Evolutionary conservation across 2,113 vertebrate species (phyloP).

Genomic region (Silurus asotus): DNA sequence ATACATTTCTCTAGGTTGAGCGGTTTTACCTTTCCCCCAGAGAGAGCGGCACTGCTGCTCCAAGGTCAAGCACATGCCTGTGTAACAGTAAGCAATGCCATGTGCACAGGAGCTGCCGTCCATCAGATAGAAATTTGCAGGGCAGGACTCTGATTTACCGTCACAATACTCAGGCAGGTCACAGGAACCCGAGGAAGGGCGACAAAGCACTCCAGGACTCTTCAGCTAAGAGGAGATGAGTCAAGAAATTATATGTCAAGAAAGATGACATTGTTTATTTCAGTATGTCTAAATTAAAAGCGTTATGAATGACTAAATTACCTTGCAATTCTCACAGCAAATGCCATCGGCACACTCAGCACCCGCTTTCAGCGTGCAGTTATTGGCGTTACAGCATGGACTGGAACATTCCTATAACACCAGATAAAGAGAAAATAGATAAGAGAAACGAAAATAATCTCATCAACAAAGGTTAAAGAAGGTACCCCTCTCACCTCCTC

Average conservation of each 20-base stretch:
- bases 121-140: constrained; percentile 88
- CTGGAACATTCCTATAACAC: constrained; percentile 85
- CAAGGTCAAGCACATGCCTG: constrained; percentile 93
- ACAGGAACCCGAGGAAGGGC: constrained; percentile 78
- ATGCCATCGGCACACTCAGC: constrained; percentile 91
- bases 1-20: not conserved
- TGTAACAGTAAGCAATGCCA: constrained; percentile 90
- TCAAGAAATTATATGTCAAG: constrained; percentile 1
- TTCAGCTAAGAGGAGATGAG: constrained; percentile 73
- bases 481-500: constrained; percentile 77
- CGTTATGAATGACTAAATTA: constrained; percentile 52
- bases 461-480: not conserved
- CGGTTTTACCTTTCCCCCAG: constrained; percentile 80
- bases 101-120: constrained; percentile 81
- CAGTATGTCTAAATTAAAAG: not conserved
- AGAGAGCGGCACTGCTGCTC: constrained; percentile 88
- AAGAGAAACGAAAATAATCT: not conserved
- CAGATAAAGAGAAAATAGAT: constrained; percentile 30
- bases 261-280: not conserved
- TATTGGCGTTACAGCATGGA: constrained; percentile 89
- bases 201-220: constrained; percentile 80
- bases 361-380: constrained; percentile 85
- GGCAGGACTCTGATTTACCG: constrained; percentile 84
- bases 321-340: constrained; percentile 94
- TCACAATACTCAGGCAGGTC: constrained; percentile 93